These are phyloP conservation scores for Diachasma alloeum DNA, from an alignment of 1,140 invertebrate species.

Conservation along the genomic window DNA sequence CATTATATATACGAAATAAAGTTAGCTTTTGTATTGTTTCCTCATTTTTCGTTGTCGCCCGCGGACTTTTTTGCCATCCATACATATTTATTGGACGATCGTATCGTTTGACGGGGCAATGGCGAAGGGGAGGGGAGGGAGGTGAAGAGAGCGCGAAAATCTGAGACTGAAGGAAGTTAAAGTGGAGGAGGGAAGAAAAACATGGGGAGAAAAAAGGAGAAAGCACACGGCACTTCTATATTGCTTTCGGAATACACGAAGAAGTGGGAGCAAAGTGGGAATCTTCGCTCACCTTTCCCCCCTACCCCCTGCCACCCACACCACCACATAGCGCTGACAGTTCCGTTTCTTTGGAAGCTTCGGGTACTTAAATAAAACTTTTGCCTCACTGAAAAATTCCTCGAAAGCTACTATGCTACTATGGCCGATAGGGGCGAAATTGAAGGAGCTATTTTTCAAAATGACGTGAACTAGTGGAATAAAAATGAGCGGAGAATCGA, in stretches of 20 bases:
- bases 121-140: neutral
- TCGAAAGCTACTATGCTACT: neutral
- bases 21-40: neutral
- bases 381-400: neutral
- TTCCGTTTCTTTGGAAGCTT: neutral
- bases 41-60: neutral
- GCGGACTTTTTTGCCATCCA: neutral
- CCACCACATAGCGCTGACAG: neutral
- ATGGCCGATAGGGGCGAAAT: neutral
- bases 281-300: neutral
- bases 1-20: neutral
- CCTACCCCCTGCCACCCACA: neutral
- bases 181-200: constrained; percentile 12
- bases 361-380: constrained; percentile 33
- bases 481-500: neutral
- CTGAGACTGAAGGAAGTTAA: neutral
- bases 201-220: neutral
- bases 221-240: constrained; percentile 25
- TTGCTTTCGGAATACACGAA: constrained; percentile 24
- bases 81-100: constrained; percentile 7
- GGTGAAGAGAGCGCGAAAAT: neutral
- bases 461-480: neutral
- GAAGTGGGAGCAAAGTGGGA: neutral
- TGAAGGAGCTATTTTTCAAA: neutral
- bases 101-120: neutral